Conservation (phyloP, 1,140 invertebrate genomes). For the Wiebesia pumilae region DNA sequence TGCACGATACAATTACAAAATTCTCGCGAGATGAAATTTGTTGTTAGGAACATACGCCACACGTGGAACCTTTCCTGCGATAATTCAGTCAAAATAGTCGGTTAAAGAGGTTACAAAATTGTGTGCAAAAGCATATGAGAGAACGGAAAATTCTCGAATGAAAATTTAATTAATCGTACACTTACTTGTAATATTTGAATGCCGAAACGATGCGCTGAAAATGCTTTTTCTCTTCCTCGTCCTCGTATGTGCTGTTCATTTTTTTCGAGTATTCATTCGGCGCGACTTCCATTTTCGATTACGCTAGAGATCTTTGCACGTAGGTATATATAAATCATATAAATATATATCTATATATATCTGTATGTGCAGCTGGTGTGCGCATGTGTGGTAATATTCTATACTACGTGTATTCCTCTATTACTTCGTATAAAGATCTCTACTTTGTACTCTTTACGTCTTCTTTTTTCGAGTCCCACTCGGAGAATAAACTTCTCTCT, state of each 20-base stretch:
- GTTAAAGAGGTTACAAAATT: neutral
- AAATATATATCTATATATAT: neutral
- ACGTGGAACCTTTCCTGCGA: constrained; percentile 17
- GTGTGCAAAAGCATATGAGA: neutral
- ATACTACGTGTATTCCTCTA: neutral
- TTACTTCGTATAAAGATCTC: too few species aligned
- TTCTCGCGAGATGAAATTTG: neutral
- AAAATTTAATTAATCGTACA: constrained; percentile 36
- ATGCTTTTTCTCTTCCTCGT: constrained; percentile 84
- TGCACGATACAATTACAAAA: neutral
- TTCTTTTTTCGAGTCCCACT: neutral
- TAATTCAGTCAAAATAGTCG: neutral
- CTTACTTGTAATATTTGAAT: constrained; percentile 88
- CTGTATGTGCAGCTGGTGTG: too few species aligned
- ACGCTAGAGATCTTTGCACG: neutral
- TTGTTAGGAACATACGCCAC: neutral
- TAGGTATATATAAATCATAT: neutral
- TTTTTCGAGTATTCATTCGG: constrained; percentile 62
- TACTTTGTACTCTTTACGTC: neutral
- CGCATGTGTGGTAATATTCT: too few species aligned
- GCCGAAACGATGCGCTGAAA: constrained; percentile 86
- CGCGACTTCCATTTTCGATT: constrained; percentile 58
- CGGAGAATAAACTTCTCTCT: neutral
- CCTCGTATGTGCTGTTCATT: constrained; percentile 72
- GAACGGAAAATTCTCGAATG: neutral